Base-by-base conservation (phyloP, 2,797 vertebrate genomes). In the Mus minutoides region DNA sequence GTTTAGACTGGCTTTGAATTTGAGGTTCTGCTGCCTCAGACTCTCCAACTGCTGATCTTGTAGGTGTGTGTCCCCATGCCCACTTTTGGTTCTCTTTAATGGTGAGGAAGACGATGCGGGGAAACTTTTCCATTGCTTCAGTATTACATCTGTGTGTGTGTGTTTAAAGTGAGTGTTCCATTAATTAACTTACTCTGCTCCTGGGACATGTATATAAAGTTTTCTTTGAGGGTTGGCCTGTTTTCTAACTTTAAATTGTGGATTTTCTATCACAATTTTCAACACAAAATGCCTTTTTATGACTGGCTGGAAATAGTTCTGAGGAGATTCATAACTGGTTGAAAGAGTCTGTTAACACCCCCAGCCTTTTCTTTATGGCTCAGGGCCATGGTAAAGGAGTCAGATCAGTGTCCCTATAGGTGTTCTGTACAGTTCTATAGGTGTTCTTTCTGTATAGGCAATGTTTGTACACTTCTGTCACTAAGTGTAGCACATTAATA, bases 241-340 rank as follows among this genome's bases (percentile, higher is more conserved):
- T 91, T 89, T 77, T 58, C 21, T 77, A 64, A 86, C 29, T 91
- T n/a, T 83, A 84, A 91, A 52, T 43, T 78, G 95, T 69, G 94
- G 29, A 64, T 62, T 95, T 96, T 90, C 24, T 75, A 31, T 92
- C 62, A 69, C 31, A 75, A 0, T 58, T 91, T 97, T 92, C 58
- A 84, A 3, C 82, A 43, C 52, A 84, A 77, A 78, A 93, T 92
- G 43, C n/a, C 6, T 97, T 92, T 82, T 77, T 24, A 17, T 31
- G 92, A 43, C 46, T 96, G 82, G 46, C 71, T 84, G 0, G 84
- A 64, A 58, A 37, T 73, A 64, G 46, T 95, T 75, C 3, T 34
- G 17, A 79, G 86, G 26, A 78, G 76, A 60, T 82, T 84, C 84
- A 58, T 40, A 56, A 43, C 34, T 31, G 67, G 49, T 79, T 82